Conservation (phyloP, 2,797 vertebrate species). For the Percopsis omiscomaycus region DNA sequence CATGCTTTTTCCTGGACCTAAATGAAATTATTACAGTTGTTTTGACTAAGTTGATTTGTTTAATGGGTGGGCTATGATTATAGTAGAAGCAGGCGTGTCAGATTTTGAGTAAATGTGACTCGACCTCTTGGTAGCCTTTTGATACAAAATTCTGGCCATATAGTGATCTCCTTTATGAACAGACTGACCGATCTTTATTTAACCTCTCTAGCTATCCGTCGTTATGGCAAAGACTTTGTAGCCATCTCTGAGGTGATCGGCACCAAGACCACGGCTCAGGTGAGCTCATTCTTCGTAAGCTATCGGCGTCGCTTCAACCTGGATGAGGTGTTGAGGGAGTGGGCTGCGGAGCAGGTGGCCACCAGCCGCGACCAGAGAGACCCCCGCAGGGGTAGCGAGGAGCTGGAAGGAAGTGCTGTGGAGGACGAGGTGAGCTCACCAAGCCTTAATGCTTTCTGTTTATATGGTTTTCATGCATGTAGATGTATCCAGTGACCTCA, state of each 20-base stretch:
- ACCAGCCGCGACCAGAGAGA: conserved; percentile 64
- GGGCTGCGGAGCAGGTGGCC: conserved; percentile 88
- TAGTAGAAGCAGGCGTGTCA: no score
- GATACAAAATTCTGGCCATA: not conserved
- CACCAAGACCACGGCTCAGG: conserved; percentile 87
- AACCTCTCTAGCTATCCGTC: conserved; percentile 80
- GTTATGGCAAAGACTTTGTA: conserved; percentile 88
- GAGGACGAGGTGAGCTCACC: conserved; percentile 71
- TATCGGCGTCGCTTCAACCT: conserved; percentile 90
- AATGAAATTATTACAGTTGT: no score
- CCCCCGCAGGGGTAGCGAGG: conserved; percentile 63
- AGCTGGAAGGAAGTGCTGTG: conserved; percentile 59
- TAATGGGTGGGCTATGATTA: no score
- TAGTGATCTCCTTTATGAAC: not conserved
- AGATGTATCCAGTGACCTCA: not conserved
- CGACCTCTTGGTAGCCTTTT: no score
- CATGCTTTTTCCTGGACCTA: no score
- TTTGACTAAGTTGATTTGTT: no score
- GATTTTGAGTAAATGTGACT: no score
- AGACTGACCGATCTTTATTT: not conserved
- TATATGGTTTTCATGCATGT: no score
- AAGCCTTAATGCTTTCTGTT: not conserved
- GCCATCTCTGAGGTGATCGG: conserved; percentile 90
- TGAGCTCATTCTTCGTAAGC: conserved; percentile 90
- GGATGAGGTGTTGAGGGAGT: conserved; percentile 90